Base-by-base conservation (phyloP, 2,113 vertebrate genomes). In the Dicrurus megarhynchus region DNA sequence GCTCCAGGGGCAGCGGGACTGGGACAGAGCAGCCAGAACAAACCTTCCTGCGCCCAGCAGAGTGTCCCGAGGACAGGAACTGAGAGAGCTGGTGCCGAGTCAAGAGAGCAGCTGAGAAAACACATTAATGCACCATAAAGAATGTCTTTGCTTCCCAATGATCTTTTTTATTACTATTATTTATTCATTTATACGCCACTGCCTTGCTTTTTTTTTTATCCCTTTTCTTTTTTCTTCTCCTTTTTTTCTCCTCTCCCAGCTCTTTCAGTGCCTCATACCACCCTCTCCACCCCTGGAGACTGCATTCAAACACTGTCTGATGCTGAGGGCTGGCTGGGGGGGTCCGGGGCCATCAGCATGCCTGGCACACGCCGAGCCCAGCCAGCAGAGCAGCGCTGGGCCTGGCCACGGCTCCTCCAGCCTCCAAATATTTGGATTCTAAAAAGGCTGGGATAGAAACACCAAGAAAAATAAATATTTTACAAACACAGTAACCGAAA, bases 391-490 rank as follows among this genome's bases (percentile, higher is more conserved):
- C 80, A 75, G 21, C 6, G 6, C 39, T 19, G 73, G 64, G 55
- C 73, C 79, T 0, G 2, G 78, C 96, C 87, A 18, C 33, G 1
- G 78, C 89, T 87, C 73, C 92, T 86, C 81, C 69, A 22, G 49
- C 78, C 4, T 87, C 93, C 93, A 95, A 95, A 96, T 94, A 90
- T 95, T 97, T 95, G 87, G 94, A 85, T 83, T 94, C 89, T 28
- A 7, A 90, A 94, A 91, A 63, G 60, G 64, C 95, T 78, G 7
- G 68, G 92, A 76, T 70, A 90, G 96, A 96, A 97, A 96, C 92
- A 96, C 92, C 92, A 92, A 91, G 95, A 81, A 97, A 97, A 97
- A 95, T 95, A 96, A 97, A 97, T 96, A 95, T 95, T 96, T 95
- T 94, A 95, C 90, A 92, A 95, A 97, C 89, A 87, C 33, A 61